phyloP scores from a whole-genome alignment of 37 sponge, comb jelly and placozoan species.

The Chondrilla cf. caribensis region DNA sequence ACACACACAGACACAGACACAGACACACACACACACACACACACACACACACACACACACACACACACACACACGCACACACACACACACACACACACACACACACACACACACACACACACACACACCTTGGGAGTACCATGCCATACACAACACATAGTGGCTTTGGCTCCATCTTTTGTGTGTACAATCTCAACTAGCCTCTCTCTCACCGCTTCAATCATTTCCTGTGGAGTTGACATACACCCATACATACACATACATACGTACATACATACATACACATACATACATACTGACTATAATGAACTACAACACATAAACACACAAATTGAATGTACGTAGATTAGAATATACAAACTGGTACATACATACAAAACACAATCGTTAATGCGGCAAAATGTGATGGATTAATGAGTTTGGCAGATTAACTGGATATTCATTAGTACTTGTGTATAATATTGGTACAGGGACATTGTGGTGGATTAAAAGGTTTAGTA shows the following conservation, averaged over 20 bases:
- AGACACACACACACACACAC: no score
- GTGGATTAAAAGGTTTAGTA: no score
- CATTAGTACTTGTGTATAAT: no score
- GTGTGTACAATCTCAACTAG: slow-evolving; percentile 43
- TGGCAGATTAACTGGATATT: no score
- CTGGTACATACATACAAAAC: no score
- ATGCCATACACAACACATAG: slow-evolving; percentile 86
- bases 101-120: background rate
- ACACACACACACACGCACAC: slow-evolving; percentile 10
- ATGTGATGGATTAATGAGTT: no score
- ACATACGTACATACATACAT: background rate
- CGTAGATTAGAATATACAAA: no score
- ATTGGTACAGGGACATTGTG: no score
- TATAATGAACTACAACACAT: background rate
- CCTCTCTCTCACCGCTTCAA: slow-evolving; percentile 71
- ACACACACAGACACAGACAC: no score
- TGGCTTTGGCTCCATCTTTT: slow-evolving; percentile 52
- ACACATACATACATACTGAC: background rate
- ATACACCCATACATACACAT: background rate
- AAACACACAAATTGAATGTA: no score
- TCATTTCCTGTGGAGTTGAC: slow-evolving; percentile 68
- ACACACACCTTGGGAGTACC: slow-evolving; percentile 82
- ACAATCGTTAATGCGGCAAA: no score
- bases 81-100: background rate
- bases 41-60: background rate